Percentiles rank a stretch among this genome's conserved stretches.
Evolutionary conservation across 35 echinoderm and acorn worm species (phyloP).

Genomic region (Holothuria glaberrima): DNA sequence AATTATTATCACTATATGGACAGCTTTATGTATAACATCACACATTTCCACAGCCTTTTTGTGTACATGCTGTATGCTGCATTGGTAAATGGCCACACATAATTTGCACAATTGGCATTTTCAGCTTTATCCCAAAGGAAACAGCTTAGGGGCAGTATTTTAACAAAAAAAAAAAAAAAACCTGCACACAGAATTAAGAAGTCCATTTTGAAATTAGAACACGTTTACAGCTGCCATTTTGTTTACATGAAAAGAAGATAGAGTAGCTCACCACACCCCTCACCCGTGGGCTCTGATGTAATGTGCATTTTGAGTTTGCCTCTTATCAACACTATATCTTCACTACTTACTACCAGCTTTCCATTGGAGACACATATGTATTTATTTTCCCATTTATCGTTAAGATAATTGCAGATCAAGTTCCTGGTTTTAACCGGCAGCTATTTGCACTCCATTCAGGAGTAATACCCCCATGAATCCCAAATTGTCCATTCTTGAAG

Average conservation of each 20-base stretch:
- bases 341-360: neutral
- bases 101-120: too few relatives aligned
- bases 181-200: too few relatives aligned
- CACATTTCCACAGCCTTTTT: too few relatives aligned
- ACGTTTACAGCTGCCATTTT: neutral
- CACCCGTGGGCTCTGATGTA: neutral
- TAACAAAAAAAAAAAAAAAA: too few relatives aligned
- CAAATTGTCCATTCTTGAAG: slow-evolving; percentile 50
- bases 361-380: slow-evolving; percentile 22
- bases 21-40: too few relatives aligned
- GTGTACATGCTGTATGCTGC: too few relatives aligned
- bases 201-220: too few relatives aligned
- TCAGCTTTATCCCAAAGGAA: too few relatives aligned
- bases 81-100: too few relatives aligned
- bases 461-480: neutral
- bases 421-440: neutral
- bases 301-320: neutral
- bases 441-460: slow-evolving; percentile 39
- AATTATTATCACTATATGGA: too few relatives aligned
- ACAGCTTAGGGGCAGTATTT: too few relatives aligned
- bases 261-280: neutral
- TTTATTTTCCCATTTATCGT: neutral
- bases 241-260: neutral
- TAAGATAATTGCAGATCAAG: slow-evolving; percentile 39
- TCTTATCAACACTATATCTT: neutral